Percentiles rank a stretch among this genome's conserved stretches.
Conservation (phyloP, 2,888 invertebrate species). For the Phalera bucephala region DNA sequence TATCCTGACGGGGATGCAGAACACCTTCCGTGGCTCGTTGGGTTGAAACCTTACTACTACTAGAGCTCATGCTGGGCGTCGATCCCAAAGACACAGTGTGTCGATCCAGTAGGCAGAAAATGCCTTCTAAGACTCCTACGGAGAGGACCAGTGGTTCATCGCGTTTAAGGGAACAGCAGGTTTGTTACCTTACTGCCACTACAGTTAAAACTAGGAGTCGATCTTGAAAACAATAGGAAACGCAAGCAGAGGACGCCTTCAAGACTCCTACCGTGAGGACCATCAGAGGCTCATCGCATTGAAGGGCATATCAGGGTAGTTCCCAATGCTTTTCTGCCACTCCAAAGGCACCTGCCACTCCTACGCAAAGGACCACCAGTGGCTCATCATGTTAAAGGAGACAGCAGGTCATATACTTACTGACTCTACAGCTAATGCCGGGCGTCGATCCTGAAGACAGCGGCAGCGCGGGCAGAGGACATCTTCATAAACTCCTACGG, state of each 20-base stretch:
- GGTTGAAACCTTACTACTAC: no score
- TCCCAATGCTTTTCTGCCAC: no score
- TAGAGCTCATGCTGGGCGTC: no score
- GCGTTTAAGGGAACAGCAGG: conserved; percentile 65
- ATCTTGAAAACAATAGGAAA: no score
- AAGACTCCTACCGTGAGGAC: conserved; percentile 79
- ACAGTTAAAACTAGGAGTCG: no score
- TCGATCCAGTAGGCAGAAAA: no score
- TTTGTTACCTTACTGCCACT: no score
- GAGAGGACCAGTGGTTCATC: conserved; percentile 58
- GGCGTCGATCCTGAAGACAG: conserved; percentile 85
- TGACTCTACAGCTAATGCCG: conserved; percentile 87
- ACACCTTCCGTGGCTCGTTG: conserved; percentile 84
- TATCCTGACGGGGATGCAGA: conserved; percentile 86
- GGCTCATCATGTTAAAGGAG: no score
- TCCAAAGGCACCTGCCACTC: no score
- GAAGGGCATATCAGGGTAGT: conserved; percentile 66
- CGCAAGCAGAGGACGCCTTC: conserved; percentile 86
- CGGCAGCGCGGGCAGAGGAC: conserved; percentile 87
- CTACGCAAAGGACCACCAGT: no score
- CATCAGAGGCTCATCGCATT: conserved; percentile 56
- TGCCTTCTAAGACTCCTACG: conserved; percentile 84
- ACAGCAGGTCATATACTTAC: no score
- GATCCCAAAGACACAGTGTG: no score
- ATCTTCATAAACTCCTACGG: conserved; percentile 85